Percentiles rank a stretch among this genome's conserved stretches.
phyloP scores from a whole-genome alignment of 2,113 vertebrate species.

The Gracilinanus agilis region DNA sequence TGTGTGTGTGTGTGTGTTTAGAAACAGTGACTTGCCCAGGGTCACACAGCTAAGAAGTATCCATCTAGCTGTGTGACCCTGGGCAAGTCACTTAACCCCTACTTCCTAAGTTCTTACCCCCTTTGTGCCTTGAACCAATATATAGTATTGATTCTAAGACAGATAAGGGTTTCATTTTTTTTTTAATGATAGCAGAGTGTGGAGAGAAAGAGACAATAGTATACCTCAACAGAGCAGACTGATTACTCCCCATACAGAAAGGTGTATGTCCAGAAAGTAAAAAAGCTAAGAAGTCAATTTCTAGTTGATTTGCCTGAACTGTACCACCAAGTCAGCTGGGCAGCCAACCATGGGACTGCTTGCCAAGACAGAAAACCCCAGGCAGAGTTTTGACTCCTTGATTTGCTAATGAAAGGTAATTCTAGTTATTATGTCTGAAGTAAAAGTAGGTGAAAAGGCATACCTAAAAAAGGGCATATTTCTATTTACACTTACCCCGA shows the following conservation, averaged over 20 bases:
- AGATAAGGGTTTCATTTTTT: too few species aligned
- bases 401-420: neutral
- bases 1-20: too few species aligned
- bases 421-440: neutral
- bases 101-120: too few species aligned
- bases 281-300: neutral
- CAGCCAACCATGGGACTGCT: too few species aligned
- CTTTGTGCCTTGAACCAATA: too few species aligned
- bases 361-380: neutral
- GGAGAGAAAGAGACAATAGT: neutral
- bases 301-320: neutral
- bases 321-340: neutral
- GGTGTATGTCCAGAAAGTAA: neutral
- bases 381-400: neutral
- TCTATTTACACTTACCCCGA: constrained; percentile 47
- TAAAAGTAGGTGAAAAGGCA: constrained; percentile 23
- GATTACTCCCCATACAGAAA: neutral
- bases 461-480: constrained; percentile 50
- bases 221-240: neutral
- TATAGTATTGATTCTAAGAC: too few species aligned
- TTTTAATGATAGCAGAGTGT: too few species aligned
- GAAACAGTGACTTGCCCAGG: too few species aligned
- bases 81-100: too few species aligned
- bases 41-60: too few species aligned
- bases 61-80: too few species aligned